Evolutionary conservation across 2,888 invertebrate genomes (phyloP).

Genomic region (Digitonthophagus gazella): DNA sequence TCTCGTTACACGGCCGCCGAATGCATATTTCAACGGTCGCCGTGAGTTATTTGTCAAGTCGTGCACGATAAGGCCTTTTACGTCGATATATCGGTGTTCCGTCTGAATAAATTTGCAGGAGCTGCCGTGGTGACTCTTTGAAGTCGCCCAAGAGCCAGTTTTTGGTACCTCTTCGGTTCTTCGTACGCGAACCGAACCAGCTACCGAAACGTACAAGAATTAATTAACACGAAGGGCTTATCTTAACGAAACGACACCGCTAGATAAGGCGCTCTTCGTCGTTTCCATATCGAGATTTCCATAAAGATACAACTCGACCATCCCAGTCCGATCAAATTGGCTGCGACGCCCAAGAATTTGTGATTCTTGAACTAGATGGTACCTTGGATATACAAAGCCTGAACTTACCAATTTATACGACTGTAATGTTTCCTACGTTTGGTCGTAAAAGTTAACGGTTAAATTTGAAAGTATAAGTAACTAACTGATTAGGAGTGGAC

Average conservation of each 20-base stretch:
- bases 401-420: neutral
- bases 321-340: neutral
- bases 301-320: neutral
- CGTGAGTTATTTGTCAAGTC: neutral
- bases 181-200: neutral
- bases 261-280: neutral
- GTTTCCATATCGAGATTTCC: neutral
- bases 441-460: neutral
- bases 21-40: neutral
- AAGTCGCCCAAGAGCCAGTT: neutral
- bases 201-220: neutral
- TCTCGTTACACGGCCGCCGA: neutral
- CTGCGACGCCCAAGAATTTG: neutral
- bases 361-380: neutral
- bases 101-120: neutral
- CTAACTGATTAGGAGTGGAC: neutral
- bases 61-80: neutral
- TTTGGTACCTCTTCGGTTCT: neutral
- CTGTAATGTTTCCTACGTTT: neutral
- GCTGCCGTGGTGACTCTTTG: neutral
- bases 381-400: neutral
- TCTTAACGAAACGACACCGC: neutral
- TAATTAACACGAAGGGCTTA: neutral
- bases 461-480: neutral
- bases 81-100: neutral